Conservation (phyloP, 37 sponge, comb jelly and placozoan genomes). For the Mnemiopsis leidyi region DNA sequence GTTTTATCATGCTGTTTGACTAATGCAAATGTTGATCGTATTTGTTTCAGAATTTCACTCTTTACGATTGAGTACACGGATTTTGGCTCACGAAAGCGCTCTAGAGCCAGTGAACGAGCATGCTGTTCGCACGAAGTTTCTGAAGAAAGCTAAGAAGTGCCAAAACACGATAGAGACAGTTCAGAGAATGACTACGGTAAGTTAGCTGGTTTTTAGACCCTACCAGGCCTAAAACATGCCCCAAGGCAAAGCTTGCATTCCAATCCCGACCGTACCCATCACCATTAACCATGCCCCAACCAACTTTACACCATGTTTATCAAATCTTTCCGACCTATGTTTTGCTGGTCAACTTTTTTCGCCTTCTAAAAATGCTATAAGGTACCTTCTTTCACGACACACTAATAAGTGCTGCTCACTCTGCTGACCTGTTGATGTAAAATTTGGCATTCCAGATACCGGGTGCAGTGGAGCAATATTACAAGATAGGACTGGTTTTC, state of each 20-base stretch:
- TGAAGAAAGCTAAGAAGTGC: constrained; percentile 68
- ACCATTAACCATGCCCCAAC: too few species aligned
- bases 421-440: too few species aligned
- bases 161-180: background rate
- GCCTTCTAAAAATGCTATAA: too few species aligned
- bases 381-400: background rate
- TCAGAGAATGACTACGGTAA: constrained; percentile 26
- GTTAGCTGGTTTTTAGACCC: too few species aligned
- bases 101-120: constrained; percentile 67
- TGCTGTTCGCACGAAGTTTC: constrained; percentile 72
- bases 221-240: too few species aligned
- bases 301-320: too few species aligned
- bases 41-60: constrained; percentile 71
- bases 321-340: too few species aligned
- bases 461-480: background rate
- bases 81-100: constrained; percentile 67
- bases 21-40: background rate
- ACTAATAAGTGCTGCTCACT: background rate
- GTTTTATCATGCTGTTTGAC: background rate
- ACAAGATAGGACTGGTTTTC: constrained; percentile 16
- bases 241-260: too few species aligned
- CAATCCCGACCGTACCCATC: too few species aligned
- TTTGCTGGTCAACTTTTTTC: too few species aligned
- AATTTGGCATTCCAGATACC: constrained; percentile 35
- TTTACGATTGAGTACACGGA: constrained; percentile 69